These are phyloP conservation scores for Anseranas semipalmata DNA, from an alignment of 2,113 vertebrate species.

Conservation along the genomic window DNA sequence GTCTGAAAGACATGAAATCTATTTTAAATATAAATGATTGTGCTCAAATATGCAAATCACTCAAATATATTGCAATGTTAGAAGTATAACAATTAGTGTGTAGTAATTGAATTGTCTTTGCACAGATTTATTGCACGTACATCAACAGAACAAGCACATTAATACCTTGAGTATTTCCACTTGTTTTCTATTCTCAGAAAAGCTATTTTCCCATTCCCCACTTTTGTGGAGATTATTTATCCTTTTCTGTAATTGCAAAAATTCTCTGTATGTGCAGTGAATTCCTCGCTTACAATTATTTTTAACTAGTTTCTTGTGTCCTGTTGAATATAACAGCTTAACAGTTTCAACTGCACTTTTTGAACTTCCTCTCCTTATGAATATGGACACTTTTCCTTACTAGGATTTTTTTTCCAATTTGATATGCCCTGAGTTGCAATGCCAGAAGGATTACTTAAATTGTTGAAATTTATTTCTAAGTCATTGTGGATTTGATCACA, in stretches of 20 bases:
- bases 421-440: background rate
- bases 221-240: background rate
- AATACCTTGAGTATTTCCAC: background rate
- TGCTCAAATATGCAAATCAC: background rate
- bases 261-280: background rate
- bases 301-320: background rate
- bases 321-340: background rate
- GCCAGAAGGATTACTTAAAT: conserved; percentile 25
- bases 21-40: background rate
- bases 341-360: background rate
- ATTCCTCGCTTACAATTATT: background rate
- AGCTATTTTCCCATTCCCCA: background rate
- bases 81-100: background rate
- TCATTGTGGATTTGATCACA: background rate
- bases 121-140: background rate
- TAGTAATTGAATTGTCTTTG: conserved; percentile 19
- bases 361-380: conserved; percentile 12
- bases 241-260: background rate
- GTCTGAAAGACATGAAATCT: background rate
- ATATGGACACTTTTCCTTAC: background rate
- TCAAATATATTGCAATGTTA: background rate
- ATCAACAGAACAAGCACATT: background rate
- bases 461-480: conserved; percentile 39
- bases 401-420: conserved; percentile 28
- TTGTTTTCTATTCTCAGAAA: background rate